phyloP scores from a whole-genome alignment of 1,140 invertebrate species.

The Musca domestica region DNA sequence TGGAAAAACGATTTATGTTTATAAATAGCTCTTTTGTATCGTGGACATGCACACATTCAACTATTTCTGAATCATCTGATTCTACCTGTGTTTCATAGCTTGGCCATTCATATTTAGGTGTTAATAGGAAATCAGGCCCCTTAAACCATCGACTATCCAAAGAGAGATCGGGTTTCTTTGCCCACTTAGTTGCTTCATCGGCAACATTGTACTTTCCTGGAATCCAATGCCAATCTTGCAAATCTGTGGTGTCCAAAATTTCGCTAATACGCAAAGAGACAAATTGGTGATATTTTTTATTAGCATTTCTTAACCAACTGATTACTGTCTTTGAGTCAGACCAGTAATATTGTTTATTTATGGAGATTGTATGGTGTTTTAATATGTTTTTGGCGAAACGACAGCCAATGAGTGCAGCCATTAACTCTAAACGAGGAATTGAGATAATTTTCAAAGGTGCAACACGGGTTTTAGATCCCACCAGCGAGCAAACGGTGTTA shows the following conservation, averaged over 20 bases:
- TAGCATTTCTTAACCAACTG: neutral
- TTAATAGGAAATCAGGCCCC: neutral
- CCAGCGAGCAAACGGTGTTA: neutral
- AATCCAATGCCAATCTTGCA: constrained; percentile 31
- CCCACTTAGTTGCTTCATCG: constrained; percentile 34
- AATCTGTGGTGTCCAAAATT: constrained; percentile 32
- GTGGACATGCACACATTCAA: no score
- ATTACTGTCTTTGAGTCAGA: neutral
- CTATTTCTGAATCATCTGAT: no score
- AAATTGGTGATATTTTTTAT: neutral
- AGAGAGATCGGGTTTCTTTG: neutral
- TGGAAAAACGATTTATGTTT: no score
- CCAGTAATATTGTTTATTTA: neutral
- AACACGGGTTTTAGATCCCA: constrained; percentile 31
- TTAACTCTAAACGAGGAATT: neutral
- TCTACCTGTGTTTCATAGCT: no score
- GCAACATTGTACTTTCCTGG: constrained; percentile 36
- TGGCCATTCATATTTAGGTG: neutral
- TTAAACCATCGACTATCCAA: neutral
- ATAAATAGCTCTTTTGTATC: no score
- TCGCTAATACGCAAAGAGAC: no score
- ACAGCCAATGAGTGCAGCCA: constrained; percentile 32
- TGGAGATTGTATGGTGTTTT: neutral
- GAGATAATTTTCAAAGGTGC: constrained; percentile 31
- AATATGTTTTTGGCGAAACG: neutral